Evolutionary conservation across 2,113 vertebrate species (phyloP).

Genomic region (Lophius piscatorius): DNA sequence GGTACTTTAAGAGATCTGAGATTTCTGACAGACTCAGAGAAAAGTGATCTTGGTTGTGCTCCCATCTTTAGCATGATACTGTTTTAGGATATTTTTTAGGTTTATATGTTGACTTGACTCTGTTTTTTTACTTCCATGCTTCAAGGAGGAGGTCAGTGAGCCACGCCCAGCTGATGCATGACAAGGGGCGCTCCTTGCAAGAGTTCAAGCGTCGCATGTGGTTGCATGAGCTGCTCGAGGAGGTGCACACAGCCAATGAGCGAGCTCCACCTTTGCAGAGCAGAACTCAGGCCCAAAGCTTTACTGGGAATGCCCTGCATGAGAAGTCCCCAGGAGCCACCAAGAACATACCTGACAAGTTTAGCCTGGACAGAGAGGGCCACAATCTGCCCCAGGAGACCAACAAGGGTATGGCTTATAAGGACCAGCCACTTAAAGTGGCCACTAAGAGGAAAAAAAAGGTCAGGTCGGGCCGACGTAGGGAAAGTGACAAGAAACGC

Average conservation of each 20-base stretch:
- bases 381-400: constrained; percentile 91
- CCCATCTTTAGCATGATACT: background rate
- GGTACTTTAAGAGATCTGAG: background rate
- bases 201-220: constrained; percentile 89
- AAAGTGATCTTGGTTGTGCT: background rate
- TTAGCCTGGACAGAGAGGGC: constrained; percentile 80
- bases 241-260: constrained; percentile 92
- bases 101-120: background rate
- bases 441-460: constrained; percentile 91
- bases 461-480: constrained; percentile 87
- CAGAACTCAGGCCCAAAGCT: constrained; percentile 64
- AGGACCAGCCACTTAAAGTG: constrained; percentile 87
- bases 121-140: constrained; percentile 21
- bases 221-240: constrained; percentile 90
- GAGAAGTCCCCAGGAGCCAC: constrained; percentile 87
- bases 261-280: constrained; percentile 64
- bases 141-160: constrained; percentile 92
- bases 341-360: constrained; percentile 86
- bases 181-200: constrained; percentile 92
- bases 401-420: constrained; percentile 89
- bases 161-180: constrained; percentile 95
- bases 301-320: constrained; percentile 78
- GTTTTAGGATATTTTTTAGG: background rate
- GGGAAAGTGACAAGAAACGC: constrained; percentile 90
- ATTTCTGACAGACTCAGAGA: background rate